Conservation (phyloP, 53 echinoderm and acorn worm species). For the Echinometra lucunter region DNA sequence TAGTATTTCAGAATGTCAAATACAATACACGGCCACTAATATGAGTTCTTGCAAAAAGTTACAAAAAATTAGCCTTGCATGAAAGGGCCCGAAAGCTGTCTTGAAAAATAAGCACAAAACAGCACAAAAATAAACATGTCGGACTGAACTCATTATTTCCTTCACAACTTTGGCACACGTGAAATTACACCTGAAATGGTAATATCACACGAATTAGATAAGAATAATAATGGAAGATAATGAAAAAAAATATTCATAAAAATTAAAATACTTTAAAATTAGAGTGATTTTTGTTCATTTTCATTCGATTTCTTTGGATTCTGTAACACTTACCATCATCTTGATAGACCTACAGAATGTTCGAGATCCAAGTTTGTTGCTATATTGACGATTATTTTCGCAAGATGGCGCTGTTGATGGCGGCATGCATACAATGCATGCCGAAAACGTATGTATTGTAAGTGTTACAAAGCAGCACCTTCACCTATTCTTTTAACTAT, state of each 20-base stretch:
- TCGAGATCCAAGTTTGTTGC: background rate
- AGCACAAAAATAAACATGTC: background rate
- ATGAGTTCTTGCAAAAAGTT: no score
- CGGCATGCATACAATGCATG: no score
- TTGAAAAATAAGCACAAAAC: background rate
- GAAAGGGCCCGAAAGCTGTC: background rate
- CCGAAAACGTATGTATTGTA: no score
- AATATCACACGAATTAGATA: background rate
- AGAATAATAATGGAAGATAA: background rate
- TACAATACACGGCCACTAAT: no score
- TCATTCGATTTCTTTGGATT: slow-evolving; percentile 84
- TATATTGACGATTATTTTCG: background rate
- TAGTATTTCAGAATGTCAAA: no score
- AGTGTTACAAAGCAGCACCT: no score
- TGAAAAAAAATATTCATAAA: background rate
- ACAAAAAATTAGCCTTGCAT: no score
- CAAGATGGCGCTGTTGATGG: slow-evolving; percentile 6
- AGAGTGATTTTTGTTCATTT: slow-evolving; percentile 63
- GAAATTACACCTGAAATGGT: background rate
- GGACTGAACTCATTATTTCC: background rate
- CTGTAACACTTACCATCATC: slow-evolving; percentile 90
- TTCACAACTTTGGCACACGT: background rate
- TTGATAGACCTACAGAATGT: slow-evolving; percentile 91
- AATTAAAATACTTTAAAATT: background rate
- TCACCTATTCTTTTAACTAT: no score